A percentile compares a stretch with the other conserved stretches of the same genome.
phyloP scores from a whole-genome alignment of 2,888 invertebrate genomes.

The Tortricodes alternella region DNA sequence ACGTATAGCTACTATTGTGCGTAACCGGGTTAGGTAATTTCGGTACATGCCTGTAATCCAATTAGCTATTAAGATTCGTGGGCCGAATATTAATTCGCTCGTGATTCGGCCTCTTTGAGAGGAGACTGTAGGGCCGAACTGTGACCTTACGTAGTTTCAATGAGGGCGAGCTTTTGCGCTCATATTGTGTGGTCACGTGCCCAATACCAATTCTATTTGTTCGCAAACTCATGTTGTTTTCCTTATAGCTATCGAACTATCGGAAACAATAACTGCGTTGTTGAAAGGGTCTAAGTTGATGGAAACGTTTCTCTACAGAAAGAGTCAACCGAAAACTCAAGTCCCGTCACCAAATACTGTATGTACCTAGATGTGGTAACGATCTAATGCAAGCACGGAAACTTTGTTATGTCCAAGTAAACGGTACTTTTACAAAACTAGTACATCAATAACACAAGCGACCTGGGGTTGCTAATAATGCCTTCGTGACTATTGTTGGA shows the following conservation, averaged over 20 bases:
- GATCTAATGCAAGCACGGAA: not conserved
- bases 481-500: slow-evolving; percentile 50
- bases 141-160: slow-evolving; percentile 61
- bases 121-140: slow-evolving; percentile 51
- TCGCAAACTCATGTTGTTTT: slow-evolving; percentile 1
- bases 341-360: not conserved
- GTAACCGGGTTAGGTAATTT: slow-evolving; percentile 79
- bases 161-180: slow-evolving; percentile 34
- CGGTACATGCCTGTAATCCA: slow-evolving; percentile 80
- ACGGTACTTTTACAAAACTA: slow-evolving; percentile 3
- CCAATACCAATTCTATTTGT: slow-evolving; percentile 38
- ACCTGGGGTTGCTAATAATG: slow-evolving; percentile 31
- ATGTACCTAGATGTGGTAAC: not conserved
- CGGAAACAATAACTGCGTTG: not conserved
- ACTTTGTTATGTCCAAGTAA: slow-evolving; percentile 16
- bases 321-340: not conserved
- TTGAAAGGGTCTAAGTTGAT: not conserved
- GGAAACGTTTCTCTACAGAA: not conserved
- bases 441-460: slow-evolving; percentile 13
- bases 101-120: slow-evolving; percentile 66
- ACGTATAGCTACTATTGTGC: slow-evolving; percentile 70
- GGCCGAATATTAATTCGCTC: slow-evolving; percentile 76
- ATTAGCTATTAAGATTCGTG: slow-evolving; percentile 83
- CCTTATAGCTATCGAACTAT: not conserved
- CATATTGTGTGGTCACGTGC: slow-evolving; percentile 40